Conservation (phyloP, 2,113 vertebrate species). For the Dendropsophus ebraccatus region DNA sequence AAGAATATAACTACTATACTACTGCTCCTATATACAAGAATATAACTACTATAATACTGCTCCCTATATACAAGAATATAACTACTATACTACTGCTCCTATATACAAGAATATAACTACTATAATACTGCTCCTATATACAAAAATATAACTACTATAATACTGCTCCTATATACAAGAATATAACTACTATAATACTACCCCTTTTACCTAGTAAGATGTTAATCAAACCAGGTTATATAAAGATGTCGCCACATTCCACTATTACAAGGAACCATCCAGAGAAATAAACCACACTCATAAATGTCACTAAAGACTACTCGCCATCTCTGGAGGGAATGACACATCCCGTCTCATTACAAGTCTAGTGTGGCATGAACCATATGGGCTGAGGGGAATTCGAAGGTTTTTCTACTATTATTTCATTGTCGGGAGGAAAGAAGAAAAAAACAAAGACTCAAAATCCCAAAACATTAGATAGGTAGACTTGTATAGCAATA, state of each 20-base stretch:
- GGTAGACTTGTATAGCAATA: too few relatives aligned
- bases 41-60: neutral
- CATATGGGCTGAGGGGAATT: neutral
- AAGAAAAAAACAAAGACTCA: neutral
- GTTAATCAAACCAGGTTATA: neutral
- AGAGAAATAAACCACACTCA: neutral
- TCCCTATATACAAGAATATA: too few relatives aligned
- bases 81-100: too few relatives aligned
- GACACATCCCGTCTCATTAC: neutral
- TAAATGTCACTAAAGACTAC: neutral
- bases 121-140: neutral
- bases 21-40: neutral
- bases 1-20: conserved; percentile 9
- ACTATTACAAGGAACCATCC: neutral
- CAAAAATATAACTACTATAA: conserved; percentile 15
- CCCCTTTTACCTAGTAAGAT: neutral
- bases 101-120: too few relatives aligned
- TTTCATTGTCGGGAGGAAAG: neutral
- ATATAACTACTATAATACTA: neutral
- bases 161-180: neutral
- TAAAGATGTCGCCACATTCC: neutral
- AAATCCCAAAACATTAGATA: too few relatives aligned
- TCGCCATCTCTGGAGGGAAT: neutral
- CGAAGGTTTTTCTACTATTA: neutral
- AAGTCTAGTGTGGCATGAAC: conserved; percentile 5